Evolutionary conservation across 2,888 invertebrate genomes (phyloP), one percentile per base, ranked within the genome.

Genomic region (Carterocephalus palaemon): DNA sequence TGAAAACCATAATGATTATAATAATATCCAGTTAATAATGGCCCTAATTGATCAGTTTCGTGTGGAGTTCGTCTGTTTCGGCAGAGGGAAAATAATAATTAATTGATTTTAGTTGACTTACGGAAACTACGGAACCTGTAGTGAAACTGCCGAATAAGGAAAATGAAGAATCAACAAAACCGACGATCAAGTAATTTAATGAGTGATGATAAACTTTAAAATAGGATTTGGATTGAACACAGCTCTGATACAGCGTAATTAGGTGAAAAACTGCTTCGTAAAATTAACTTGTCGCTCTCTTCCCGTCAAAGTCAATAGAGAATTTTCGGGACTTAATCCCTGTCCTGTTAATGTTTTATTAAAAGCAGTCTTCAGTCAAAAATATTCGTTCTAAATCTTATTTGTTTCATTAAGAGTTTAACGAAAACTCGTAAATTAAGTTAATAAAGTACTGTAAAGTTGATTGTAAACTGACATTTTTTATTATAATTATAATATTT

Each of bases 301-400:
- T 9, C 17, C 1, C 31, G 29, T 45, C 31, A 40, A 46, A 46
- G 33, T 22, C 29, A 48, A 24, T 31, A 36, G 16, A 10, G 33
- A 41, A 41, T 22, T 47, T 49, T 31, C 39, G 15, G 16, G 26
- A 32, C 37, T 46, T 46, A 47, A 39, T 48, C 42, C 39, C 9
- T 29, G 36, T 43, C 43, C 24, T 17, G 46, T 49, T 49, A 43
- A 39, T 39, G 34, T 42, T 43, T 42, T 19, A 15, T 43, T 24
- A 31, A 43, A 45, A 47, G 39, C 24, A 39, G 49, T 20, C 40
- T 47, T 47, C 22, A 42, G 32, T 38, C 41, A 33, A 49, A 45
- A 45, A 36, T 39, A 43, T 47, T 10, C 31, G 43, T 43, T 47
- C 34, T 31, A 20, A 31, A 31, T 40, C 31, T n/a, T 5, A 23